phyloP scores from a whole-genome alignment of 2,888 invertebrate genomes.

The Psylliodes chrysocephalus region DNA sequence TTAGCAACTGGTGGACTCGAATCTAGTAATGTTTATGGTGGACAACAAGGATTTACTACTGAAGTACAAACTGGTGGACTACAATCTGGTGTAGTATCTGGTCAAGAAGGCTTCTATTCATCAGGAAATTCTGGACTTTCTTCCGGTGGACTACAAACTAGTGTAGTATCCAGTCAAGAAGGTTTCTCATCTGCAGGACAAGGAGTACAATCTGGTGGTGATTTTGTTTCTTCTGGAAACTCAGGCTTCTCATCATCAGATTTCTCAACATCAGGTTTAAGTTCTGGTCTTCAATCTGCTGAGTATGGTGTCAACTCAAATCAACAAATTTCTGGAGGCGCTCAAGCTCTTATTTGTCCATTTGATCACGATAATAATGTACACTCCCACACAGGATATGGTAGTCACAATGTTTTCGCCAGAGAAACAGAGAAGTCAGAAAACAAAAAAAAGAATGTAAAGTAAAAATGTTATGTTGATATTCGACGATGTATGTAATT shows the following conservation, averaged over 20 bases:
- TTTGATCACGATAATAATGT: constrained; percentile 3
- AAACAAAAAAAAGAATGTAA: constrained; percentile 2
- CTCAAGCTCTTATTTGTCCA: background rate
- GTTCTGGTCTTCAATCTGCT: background rate
- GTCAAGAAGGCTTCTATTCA: background rate
- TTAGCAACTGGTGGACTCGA: background rate
- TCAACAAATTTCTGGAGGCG: background rate
- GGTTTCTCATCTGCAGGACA: background rate
- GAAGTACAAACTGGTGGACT: background rate
- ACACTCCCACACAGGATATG: background rate
- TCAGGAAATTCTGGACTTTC: background rate
- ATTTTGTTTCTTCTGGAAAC: background rate
- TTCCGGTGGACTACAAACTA: constrained; percentile 2
- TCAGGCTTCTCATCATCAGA: background rate
- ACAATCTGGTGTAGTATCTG: background rate
- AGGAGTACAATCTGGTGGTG: background rate
- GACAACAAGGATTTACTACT: background rate
- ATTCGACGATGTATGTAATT: constrained; percentile 8
- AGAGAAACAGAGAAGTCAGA: background rate
- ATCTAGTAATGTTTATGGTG: background rate
- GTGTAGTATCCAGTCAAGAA: background rate
- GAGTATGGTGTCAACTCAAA: background rate
- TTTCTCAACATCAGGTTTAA: background rate
- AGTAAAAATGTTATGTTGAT: constrained; percentile 17
- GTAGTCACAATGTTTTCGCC: background rate